Evolutionary conservation across 2,113 vertebrate species (phyloP), one percentile per base, ranked within the genome.

Genomic region (Syngnathoides biaculeatus): DNA sequence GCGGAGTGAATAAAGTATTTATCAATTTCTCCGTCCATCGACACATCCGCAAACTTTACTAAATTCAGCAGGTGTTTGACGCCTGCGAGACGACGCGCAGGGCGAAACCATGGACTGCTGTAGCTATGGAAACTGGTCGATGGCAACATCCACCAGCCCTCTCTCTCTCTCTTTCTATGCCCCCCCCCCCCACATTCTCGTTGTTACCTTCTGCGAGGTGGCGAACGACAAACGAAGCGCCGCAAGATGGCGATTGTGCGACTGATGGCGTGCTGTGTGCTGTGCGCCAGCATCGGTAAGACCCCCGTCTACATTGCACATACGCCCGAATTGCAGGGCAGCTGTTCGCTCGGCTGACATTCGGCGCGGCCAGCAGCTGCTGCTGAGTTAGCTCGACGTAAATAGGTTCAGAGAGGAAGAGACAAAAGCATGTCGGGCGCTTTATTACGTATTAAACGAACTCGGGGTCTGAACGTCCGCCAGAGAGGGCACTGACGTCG

Each of bases 121-220:
- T 92, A 83, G 86, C 87, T 88, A 92, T 91, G 90, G 91, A 89
- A 92, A 92, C 91, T 86, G 81, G 77, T 87, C 74, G 69, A 82
- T 89, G 86, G 90, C 90, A 90, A 85, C 89, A 89, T 90, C 92
- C 89, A 87, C 56, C 86, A 78, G 86, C 73, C 71, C 50, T 67
- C 39, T 75, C 72, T 64, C 81, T 72, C 52, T 55, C 22, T 55
- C 55, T 57, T 30, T 19, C 39, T 72, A 72, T 62, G 84, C 71
- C 71, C 68, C 64, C 70, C 15, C 14, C 71, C 70, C n/a, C 30
- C 72, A 35, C 30, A 72, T 88, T 82, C 85, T 78, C 83, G 78
- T 78, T 79, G 74, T 58, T 2, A 87, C 85, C 86, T 57, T 82
- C 78, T 64, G 71, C 47, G 82, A 86, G 86, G 85, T 88, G 78